phyloP scores from a whole-genome alignment of 2,888 invertebrate species.

The Autographa pulchrina region DNA sequence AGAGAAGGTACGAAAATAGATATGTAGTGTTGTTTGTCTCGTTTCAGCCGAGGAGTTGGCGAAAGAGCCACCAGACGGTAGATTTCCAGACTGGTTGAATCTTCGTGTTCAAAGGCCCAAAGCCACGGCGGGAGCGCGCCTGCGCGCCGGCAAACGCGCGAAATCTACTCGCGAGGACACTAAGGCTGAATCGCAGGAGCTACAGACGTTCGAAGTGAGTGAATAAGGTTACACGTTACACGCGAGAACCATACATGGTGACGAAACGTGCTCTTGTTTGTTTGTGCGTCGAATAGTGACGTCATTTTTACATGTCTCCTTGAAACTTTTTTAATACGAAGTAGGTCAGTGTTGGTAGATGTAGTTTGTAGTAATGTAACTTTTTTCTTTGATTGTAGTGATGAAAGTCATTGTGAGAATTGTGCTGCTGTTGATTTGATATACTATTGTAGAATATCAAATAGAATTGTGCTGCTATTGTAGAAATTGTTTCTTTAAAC shows the following conservation, averaged over 20 bases:
- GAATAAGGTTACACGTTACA: conserved; percentile 63
- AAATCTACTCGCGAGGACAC: conserved; percentile 69
- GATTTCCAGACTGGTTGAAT: conserved; percentile 85
- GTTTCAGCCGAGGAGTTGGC: conserved; percentile 85
- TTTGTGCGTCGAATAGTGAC: conserved; percentile 57
- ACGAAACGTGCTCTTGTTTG: conserved; percentile 65
- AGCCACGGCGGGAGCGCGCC: conserved; percentile 71
- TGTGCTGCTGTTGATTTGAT: background rate
- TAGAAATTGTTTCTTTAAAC: too few species aligned
- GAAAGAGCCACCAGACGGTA: conserved; percentile 82
- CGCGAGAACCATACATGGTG: conserved; percentile 56
- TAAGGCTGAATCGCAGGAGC: conserved; percentile 58
- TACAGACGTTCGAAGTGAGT: conserved; percentile 83
- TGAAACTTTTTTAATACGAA: conserved; percentile 57
- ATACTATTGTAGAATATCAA: too few species aligned
- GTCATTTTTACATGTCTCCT: conserved; percentile 49
- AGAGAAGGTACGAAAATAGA: conserved; percentile 11
- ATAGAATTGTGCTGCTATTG: too few species aligned
- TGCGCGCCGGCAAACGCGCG: conserved; percentile 79
- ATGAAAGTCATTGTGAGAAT: background rate
- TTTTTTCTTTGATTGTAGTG: conserved; percentile 7
- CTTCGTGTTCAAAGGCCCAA: conserved; percentile 83
- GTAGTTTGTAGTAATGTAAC: conserved; percentile 29
- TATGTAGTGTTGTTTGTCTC: conserved; percentile 32
- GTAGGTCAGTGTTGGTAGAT: conserved; percentile 56